Percentiles rank a stretch among this genome's conserved stretches.
Conservation (phyloP, 2,797 vertebrate species). For the Sebastiscus tertius region DNA sequence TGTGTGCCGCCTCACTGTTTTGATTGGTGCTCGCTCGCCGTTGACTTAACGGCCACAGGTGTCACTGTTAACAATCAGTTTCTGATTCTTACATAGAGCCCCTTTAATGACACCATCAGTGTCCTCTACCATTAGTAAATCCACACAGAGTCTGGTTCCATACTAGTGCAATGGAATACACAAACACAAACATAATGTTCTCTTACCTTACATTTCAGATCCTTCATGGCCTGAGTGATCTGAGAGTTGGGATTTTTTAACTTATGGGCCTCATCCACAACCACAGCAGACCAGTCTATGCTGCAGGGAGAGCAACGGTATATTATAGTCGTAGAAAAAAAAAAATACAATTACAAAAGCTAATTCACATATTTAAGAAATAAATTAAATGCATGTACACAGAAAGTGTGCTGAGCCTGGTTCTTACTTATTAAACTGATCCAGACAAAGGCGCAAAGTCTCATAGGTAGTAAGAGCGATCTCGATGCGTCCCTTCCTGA, state of each 20-base stretch:
- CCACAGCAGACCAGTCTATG: slow-evolving; percentile 91
- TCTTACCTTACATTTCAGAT: slow-evolving; percentile 87
- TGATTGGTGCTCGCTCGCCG: no score
- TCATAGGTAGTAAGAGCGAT: slow-evolving; percentile 95
- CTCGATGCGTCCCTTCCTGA: slow-evolving; percentile 91
- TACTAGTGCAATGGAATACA: not conserved
- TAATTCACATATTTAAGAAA: not conserved
- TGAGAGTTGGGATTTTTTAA: slow-evolving; percentile 95
- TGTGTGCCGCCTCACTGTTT: no score
- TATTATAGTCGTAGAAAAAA: not conserved
- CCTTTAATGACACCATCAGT: not conserved
- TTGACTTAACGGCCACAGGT: no score
- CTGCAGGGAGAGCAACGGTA: slow-evolving; percentile 69
- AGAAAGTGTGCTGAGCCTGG: not conserved
- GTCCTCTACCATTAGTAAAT: not conserved
- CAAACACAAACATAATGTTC: slow-evolving; percentile 47
- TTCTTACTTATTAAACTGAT: slow-evolving; percentile 92
- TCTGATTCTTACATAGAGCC: no score
- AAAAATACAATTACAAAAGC: not conserved
- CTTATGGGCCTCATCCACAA: slow-evolving; percentile 96
- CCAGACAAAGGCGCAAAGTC: slow-evolving; percentile 89
- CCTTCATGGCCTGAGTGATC: slow-evolving; percentile 94
- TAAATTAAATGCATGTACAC: not conserved
- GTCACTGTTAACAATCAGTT: no score
- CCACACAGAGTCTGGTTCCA: not conserved